Evolutionary conservation across 2,888 invertebrate species (phyloP), one percentile per base, ranked within the genome.

Genomic region (Tineola bisselliella): DNA sequence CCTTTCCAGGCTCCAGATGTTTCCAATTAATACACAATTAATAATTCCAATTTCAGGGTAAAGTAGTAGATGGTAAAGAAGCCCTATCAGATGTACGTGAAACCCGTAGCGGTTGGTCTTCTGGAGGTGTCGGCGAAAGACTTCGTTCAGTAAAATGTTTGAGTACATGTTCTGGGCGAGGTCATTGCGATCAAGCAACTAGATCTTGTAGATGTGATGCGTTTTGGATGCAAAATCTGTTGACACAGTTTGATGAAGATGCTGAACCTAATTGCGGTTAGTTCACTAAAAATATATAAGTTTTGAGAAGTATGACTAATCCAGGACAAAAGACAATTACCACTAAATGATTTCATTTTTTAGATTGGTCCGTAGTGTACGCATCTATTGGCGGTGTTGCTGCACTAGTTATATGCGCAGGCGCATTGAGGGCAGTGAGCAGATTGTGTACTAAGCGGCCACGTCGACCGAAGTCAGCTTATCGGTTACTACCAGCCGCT

Each of bases 291-390:
- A n/a, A n/a, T n/a, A n/a, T n/a, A n/a, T n/a, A n/a, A n/a, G n/a
- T n/a, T n/a, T n/a, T n/a, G n/a, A n/a, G n/a, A n/a, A n/a, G n/a
- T n/a, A n/a, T n/a, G n/a, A 38, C 38, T 38, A 10, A 38, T 56
- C 61, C 18, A n/a, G n/a, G n/a, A n/a, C n/a, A n/a, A n/a, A n/a
- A n/a, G n/a, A 0, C 25, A 19, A n/a, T 10, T 12, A 4, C 11
- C 12, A 17, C n/a, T 10, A 11, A 10, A 38, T 38, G 10, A 13
- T 44, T 44, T 25, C 25, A 25, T 25, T 25, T 25, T n/a, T 25
- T 25, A 95, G 95, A 94, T 75, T 98, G 98, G 98, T 97, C 97
- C 67, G 93, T 97, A 67, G 89, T 98, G 61, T 97, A 97, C 81
- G 95, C 96, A 44, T 92, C 94, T 67, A 91, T 97, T 69, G 92